phyloP scores from a whole-genome alignment of 64 coral and sea anemone genomes.

The Cladopsammia gracilis region DNA sequence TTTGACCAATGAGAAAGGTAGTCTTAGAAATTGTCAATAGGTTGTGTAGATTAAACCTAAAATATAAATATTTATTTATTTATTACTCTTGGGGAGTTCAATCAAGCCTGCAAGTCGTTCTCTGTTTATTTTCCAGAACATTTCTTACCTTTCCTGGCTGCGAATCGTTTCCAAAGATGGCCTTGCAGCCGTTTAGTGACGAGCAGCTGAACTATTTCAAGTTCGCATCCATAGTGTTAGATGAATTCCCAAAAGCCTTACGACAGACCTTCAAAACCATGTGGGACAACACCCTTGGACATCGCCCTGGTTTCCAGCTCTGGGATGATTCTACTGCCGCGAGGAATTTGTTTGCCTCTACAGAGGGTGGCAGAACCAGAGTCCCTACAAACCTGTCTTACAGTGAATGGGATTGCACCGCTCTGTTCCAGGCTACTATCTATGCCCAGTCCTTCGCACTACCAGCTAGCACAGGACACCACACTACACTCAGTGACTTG shows the following conservation, averaged over 20 bases:
- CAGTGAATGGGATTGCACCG: constrained; percentile 32
- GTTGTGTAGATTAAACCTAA: too few species aligned
- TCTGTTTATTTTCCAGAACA: too few species aligned
- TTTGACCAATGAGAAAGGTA: too few species aligned
- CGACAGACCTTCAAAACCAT: constrained; percentile 11
- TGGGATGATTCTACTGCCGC: constrained; percentile 21
- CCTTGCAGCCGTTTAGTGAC: neutral
- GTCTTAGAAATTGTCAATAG: too few species aligned
- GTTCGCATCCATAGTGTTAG: neutral
- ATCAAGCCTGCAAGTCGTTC: too few species aligned
- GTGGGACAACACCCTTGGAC: constrained; percentile 36
- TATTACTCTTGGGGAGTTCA: too few species aligned
- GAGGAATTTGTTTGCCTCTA: neutral
- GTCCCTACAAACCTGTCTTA: neutral
- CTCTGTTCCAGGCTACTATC: constrained; percentile 32
- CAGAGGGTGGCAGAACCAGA: constrained; percentile 11
- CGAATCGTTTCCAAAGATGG: neutral
- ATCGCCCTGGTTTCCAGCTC: neutral
- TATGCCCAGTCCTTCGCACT: neutral
- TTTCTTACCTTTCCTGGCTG: too few species aligned
- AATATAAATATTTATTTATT: too few species aligned
- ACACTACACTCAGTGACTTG: neutral
- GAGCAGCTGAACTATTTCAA: neutral
- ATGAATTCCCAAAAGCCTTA: constrained; percentile 19
- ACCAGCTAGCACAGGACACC: neutral